phyloP scores from a whole-genome alignment of 2,888 invertebrate species.

The Latrodectus hesperus region DNA sequence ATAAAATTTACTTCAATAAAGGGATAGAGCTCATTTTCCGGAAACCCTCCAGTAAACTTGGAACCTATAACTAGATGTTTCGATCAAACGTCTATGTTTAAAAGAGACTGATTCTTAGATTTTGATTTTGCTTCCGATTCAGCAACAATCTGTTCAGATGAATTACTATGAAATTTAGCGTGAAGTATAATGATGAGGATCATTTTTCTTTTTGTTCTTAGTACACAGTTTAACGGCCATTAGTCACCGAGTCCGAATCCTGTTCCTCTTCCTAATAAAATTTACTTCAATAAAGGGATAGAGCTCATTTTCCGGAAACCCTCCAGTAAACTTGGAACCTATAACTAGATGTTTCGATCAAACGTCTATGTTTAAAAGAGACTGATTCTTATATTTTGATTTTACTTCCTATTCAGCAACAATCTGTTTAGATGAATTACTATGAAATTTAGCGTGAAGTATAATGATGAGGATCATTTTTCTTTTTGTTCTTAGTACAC shows the following conservation, averaged over 20 bases:
- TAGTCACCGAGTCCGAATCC: no score
- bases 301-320: slow-evolving; percentile 47
- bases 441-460: no score
- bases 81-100: slow-evolving; percentile 53
- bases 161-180: slow-evolving; percentile 4
- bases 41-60: slow-evolving; percentile 52
- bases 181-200: no score
- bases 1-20: slow-evolving; percentile 60
- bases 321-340: slow-evolving; percentile 49
- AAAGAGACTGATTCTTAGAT: slow-evolving; percentile 48
- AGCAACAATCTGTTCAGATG: slow-evolving; percentile 54
- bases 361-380: slow-evolving; percentile 51
- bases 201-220: no score
- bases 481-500: no score
- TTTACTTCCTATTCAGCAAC: slow-evolving; percentile 12
- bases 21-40: slow-evolving; percentile 45
- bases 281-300: slow-evolving; percentile 44
- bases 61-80: slow-evolving; percentile 63
- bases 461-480: no score
- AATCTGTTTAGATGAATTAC: slow-evolving; percentile 61
- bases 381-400: slow-evolving; percentile 41
- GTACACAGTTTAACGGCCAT: no score
- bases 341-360: slow-evolving; percentile 66
- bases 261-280: slow-evolving; percentile 60
- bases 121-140: slow-evolving; percentile 26